Conservation (phyloP, 2,888 invertebrate genomes). For the Tanypteryx hageni region DNA sequence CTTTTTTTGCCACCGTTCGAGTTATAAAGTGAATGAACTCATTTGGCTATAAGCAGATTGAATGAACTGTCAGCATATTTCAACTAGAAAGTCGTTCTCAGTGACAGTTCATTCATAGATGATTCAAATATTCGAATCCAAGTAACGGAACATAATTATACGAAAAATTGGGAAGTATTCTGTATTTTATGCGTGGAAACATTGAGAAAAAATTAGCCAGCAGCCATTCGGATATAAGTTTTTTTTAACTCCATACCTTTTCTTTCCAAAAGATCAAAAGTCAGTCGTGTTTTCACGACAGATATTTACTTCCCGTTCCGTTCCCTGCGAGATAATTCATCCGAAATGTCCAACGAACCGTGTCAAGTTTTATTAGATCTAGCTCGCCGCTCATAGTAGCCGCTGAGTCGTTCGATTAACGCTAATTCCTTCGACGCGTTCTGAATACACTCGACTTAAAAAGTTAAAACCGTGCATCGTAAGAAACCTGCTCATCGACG, state of each 20-base stretch:
- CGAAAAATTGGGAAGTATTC: too few relatives aligned
- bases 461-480: background rate
- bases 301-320: background rate
- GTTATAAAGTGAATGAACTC: too few relatives aligned
- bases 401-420: background rate
- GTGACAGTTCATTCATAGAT: too few relatives aligned
- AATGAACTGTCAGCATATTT: too few relatives aligned
- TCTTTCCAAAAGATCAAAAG: background rate
- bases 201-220: too few relatives aligned
- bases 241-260: background rate
- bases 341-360: background rate
- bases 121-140: too few relatives aligned
- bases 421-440: background rate
- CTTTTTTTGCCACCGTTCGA: too few relatives aligned
- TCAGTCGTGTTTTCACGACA: background rate
- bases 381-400: background rate
- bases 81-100: too few relatives aligned
- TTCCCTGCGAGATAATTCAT: background rate
- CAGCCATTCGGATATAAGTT: too few relatives aligned
- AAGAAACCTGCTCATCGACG: background rate
- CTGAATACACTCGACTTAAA: background rate
- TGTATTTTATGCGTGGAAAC: too few relatives aligned
- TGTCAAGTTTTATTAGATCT: slow-evolving; percentile 9
- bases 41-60: too few relatives aligned
- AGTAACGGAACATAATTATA: too few relatives aligned